Base-by-base conservation (phyloP, 1,140 invertebrate genomes). In the Zaprionus taronus region DNA sequence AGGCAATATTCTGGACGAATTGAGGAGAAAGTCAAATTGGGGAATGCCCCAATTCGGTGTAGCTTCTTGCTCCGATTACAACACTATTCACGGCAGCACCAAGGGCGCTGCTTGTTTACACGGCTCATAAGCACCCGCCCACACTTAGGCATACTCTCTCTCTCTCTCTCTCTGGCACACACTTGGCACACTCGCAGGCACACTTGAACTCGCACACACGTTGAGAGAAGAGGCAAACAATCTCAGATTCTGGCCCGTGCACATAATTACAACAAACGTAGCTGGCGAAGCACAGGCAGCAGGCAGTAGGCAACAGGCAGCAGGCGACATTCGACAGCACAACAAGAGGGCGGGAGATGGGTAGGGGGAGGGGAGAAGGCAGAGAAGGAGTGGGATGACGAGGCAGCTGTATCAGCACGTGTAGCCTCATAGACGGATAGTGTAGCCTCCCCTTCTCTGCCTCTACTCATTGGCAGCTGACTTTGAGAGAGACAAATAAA, bases 221-320 rank as follows among this genome's bases (percentile, higher is more conserved):
- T 53, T 26, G 72, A 28, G 41, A 31, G 49, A 63, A 63, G 41
- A 62, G 66, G 49, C 58, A 70, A 70, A 75, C 72, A 75, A 62
- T 62, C 71, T 73, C 56, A 17, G 41, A 31, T 51, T 60, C 63
- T 38, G 31, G 31, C 17, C 53, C 55, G 36, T 7, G 44, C 62
- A 62, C 69, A 72, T 72, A 77, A 77, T 77, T 72, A 77, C 62
- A 72, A 14, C 49, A 47, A 62, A 38, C 53, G 44, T n/a, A 17
- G 49, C 20, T 20, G 57, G 12, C 15, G 22, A 31, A 51, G 1
- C 41, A 26, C 22, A 34, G 44, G 55, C 62, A 60, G 53, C 41
- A 28, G n/a, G 44, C 22, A 24, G 22, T n/a, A 20, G 49, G 62
- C 49, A 64, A 5, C 41, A 20, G 49, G 62, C 49, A 64, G 17